phyloP scores from a whole-genome alignment of 2,888 invertebrate genomes.

The Conistra vaccinii region DNA sequence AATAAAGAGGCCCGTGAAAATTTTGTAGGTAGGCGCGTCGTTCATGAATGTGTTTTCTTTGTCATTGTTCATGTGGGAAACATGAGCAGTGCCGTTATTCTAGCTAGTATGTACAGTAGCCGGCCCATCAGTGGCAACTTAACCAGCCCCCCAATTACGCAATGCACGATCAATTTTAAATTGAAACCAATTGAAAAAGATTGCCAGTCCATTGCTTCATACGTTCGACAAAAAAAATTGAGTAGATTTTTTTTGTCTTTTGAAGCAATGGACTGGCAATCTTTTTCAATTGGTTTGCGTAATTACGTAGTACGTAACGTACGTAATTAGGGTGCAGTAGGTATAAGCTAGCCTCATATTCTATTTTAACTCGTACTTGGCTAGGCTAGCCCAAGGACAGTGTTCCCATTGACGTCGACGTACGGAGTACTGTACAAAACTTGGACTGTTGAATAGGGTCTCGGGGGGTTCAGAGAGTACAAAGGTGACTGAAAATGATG shows the following conservation, averaged over 20 bases:
- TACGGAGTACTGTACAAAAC: neutral
- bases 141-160: no score
- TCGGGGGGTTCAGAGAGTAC: neutral
- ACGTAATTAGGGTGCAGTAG: no score
- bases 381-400: no score
- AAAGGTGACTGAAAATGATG: neutral
- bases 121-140: neutral
- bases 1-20: conserved; percentile 48
- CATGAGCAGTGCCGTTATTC: neutral
- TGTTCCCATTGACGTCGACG: neutral
- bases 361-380: neutral
- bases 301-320: no score
- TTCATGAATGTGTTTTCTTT: conserved; percentile 2
- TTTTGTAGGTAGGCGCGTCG: conserved; percentile 11
- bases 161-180: no score
- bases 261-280: no score
- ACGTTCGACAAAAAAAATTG: no score
- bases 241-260: no score
- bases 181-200: no score
- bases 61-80: conserved; percentile 16
- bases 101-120: neutral
- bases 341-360: neutral
- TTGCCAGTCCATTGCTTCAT: no score
- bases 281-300: no score
- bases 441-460: neutral